Conservation (phyloP, 2,113 vertebrate species). For the Tachuris rubrigastra region DNA sequence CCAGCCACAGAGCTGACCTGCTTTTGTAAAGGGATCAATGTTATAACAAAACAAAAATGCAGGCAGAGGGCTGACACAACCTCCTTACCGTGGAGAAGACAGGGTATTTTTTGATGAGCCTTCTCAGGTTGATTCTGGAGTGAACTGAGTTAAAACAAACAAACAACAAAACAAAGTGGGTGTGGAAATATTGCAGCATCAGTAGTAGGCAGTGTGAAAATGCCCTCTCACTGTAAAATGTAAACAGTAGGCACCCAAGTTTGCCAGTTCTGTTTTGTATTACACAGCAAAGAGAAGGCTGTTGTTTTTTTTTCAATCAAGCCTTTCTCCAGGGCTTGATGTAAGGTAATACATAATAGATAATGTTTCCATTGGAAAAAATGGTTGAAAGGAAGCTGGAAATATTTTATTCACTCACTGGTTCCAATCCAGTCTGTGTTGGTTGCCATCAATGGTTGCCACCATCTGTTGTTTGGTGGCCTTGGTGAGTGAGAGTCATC, state of each 20-base stretch:
- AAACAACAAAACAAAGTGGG: background rate
- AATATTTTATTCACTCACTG: background rate
- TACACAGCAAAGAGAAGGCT: background rate
- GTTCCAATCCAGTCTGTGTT: background rate
- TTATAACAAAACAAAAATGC: background rate
- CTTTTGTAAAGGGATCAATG: background rate
- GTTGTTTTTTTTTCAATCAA: background rate
- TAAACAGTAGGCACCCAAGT: constrained; percentile 28
- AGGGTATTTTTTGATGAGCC: background rate
- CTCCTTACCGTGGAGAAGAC: background rate
- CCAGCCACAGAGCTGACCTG: background rate
- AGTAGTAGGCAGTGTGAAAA: constrained; percentile 45
- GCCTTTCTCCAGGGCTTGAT: background rate
- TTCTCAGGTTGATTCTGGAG: background rate
- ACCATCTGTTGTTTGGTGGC: constrained; percentile 26
- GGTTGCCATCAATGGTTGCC: background rate
- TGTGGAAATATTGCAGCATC: constrained; percentile 31
- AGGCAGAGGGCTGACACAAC: background rate
- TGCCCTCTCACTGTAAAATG: constrained; percentile 16
- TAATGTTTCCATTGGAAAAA: background rate
- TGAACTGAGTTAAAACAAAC: background rate
- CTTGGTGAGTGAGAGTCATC: background rate
- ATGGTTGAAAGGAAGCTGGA: background rate
- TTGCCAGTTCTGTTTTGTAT: background rate
- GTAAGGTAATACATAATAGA: background rate